Base-by-base conservation (phyloP, 2,888 invertebrate species). In the Sycophila texana region DNA sequence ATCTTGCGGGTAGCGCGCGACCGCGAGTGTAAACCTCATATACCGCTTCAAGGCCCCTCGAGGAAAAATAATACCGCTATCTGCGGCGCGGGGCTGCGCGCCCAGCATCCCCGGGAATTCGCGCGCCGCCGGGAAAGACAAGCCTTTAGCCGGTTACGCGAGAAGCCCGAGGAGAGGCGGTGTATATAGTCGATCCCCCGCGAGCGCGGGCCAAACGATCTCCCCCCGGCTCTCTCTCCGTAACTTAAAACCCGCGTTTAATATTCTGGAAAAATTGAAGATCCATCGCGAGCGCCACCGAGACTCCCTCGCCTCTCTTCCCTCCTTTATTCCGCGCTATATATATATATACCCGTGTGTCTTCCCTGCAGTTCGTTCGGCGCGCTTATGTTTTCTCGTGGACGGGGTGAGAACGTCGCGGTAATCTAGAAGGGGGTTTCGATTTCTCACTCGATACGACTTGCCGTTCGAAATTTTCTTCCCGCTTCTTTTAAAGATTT, bases 241-340 rank as follows among this genome's bases (percentile, higher is more conserved):
- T 55, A 73, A 73, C 55, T n/a, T 16, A 16, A 73, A 55, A 73
- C 63, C 51, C 57, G 74, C 66, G 66, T 66, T 57, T 61, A 74
- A 57, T 66, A 61, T 66, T 74, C 66, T 26, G 57, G 66, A 74
- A 74, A 65, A 63, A 73, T 63, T 63, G 39, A 55, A 55, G 20
- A 53, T 18, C 55, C 66, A 39, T n/a, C n/a, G 30, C 14, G 49
- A 26, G 12, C 53, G 4, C 61, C 22, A 22, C 20, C 13, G 47
- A 18, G 22, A 10, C 58, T 22, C 20, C 39, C 20, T 49, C 26
- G 61, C 2, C 30, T 30, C 30, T 4, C 39, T 7, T 5, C 7
- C 39, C 5, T 2, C 39, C 26, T 26, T 26, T 26, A 26, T 39
- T 39, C 39, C 39, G 39, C 39, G 5, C 30, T 4, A 4, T 30